These are phyloP conservation scores for Hippocampus abdominalis DNA, from an alignment of 2,113 vertebrate genomes.

Conservation along the genomic window DNA sequence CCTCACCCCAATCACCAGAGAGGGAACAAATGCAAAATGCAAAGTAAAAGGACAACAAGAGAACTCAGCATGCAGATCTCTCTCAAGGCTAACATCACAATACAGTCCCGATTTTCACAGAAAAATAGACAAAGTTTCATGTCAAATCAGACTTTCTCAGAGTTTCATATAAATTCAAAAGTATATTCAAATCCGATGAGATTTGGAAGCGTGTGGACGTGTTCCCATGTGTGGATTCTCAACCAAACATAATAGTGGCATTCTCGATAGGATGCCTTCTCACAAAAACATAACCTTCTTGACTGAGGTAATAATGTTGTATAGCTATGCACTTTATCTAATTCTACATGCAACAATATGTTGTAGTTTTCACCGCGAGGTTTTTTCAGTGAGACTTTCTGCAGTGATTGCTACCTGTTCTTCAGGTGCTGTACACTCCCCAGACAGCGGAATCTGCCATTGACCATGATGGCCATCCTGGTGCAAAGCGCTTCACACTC, in stretches of 20 bases:
- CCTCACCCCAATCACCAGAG: not conserved
- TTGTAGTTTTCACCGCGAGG: no score
- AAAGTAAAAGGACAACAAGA: not conserved
- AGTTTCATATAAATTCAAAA: not conserved
- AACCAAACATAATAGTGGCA: not conserved
- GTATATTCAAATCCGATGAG: not conserved
- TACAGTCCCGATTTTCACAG: not conserved
- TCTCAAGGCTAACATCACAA: not conserved
- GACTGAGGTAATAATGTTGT: no score
- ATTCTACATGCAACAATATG: no score
- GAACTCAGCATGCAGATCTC: not conserved
- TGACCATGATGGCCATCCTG: conserved; percentile 98
- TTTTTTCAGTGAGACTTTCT: not conserved
- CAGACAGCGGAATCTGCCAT: conserved; percentile 92
- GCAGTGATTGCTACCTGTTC: conserved; percentile 77
- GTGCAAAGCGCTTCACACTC: conserved; percentile 97
- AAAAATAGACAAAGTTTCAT: not conserved
- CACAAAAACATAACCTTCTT: not conserved
- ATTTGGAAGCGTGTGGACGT: not conserved
- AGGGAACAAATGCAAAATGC: not conserved
- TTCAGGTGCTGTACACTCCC: conserved; percentile 97
- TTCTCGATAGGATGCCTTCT: not conserved
- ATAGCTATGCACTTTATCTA: no score
- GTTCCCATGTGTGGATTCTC: not conserved
- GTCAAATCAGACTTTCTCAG: not conserved